Conservation (phyloP, 2,797 vertebrate species). For the Bradypodion pumilum region DNA sequence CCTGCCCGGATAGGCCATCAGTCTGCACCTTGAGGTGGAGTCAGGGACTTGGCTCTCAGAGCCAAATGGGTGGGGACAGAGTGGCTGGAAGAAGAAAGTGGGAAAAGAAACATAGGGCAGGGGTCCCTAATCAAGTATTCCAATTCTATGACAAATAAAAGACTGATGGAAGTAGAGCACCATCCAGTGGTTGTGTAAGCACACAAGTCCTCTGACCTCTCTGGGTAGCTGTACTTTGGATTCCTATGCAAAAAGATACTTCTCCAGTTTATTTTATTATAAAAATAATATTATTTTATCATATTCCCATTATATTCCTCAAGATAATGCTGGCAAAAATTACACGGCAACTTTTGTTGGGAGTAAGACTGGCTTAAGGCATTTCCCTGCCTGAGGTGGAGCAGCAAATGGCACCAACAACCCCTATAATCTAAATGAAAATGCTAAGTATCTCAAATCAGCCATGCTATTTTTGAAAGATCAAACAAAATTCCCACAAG, state of each 20-base stretch:
- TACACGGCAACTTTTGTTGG: neutral
- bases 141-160: no score
- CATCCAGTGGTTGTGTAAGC: constrained; percentile 7
- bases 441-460: neutral
- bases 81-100: neutral
- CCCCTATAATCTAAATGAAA: neutral
- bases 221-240: neutral
- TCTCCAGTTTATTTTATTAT: neutral
- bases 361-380: neutral
- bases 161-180: neutral
- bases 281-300: neutral
- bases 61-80: neutral
- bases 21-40: neutral
- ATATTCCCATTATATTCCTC: neutral
- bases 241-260: neutral
- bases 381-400: neutral
- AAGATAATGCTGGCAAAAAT: neutral
- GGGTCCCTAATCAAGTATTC: no score
- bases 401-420: neutral
- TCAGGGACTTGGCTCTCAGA: neutral
- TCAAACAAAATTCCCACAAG: neutral
- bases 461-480: neutral
- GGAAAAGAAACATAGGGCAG: neutral
- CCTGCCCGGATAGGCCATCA: neutral
- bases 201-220: neutral